Evolutionary conservation across 2,797 vertebrate species (phyloP).

Genomic region (Spheniscus humboldti): DNA sequence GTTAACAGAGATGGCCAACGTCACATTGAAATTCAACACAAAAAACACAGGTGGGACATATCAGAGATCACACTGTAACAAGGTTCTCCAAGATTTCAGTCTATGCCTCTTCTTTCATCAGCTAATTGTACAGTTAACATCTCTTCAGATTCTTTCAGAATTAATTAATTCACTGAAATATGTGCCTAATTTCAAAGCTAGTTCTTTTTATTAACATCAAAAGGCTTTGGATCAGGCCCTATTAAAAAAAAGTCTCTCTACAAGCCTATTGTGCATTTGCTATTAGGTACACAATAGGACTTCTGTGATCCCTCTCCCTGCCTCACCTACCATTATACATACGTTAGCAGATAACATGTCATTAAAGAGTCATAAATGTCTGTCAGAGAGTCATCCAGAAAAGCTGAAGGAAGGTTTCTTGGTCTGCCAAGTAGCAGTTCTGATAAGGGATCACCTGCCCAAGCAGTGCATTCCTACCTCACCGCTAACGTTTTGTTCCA

Average conservation of each 20-base stretch:
- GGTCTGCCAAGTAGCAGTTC: neutral
- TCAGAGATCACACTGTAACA: neutral
- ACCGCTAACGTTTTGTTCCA: neutral
- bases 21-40: neutral
- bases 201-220: constrained; percentile 20
- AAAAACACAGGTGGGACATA: neutral
- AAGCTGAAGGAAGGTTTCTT: neutral
- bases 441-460: constrained; percentile 34
- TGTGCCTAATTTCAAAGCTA: neutral
- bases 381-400: neutral
- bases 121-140: neutral
- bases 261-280: neutral
- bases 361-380: constrained; percentile 24
- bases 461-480: neutral
- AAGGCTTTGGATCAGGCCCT: neutral
- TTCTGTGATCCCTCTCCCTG: constrained; percentile 7
- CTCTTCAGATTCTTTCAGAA: neutral
- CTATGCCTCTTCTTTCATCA: neutral
- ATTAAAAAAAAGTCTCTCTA: neutral
- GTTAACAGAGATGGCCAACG: neutral
- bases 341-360: neutral
- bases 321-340: neutral
- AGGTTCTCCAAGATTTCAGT: neutral
- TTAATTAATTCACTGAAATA: neutral
- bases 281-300: neutral